Base-by-base conservation (phyloP, 2,888 invertebrate genomes). In the Polyommatus iphigenia region DNA sequence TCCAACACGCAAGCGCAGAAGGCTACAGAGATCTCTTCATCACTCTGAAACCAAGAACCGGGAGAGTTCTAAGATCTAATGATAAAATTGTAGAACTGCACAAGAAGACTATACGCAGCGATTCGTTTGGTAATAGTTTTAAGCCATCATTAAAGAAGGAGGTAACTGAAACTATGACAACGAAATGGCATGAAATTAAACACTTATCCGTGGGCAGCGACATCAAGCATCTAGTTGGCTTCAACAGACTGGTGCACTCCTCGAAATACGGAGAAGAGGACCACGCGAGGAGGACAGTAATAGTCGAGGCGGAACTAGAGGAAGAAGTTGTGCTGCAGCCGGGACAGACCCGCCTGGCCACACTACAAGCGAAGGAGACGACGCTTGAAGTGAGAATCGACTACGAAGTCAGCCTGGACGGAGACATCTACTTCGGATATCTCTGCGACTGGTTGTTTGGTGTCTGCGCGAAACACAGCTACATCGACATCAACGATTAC, bases 361-460 rank as follows among this genome's bases (percentile, higher is more conserved):
- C 32, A 32, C 71, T 71, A 7, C 15, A 71, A 18, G 71, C 36
- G 5, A 71, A 36, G 71, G 71, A 71, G 32, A 71, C 71, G n/a
- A 71, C 71, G n/a, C n/a, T 71, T n/a, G 71, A 71, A 71, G 71
- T 71, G 15, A 71, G 32, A 29, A 71, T 71, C 36, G 71, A 71
- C 32, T 71, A 71, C 36, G 71, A 71, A 71, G 71, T 71, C 15
- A 71, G 71, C 32, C 18, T 71, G 20, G 71, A 71, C 18, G 71
- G 71, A 71, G 71, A 71, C 18, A 32, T 71, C 36, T 18, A 32
- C 71, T 71, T 36, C 5, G 32, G 71, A 32, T 29, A 71, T 32
- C 36, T 71, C 7, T 71, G 71, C 32, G 13, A 18, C 36, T 71
- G 32, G 71, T 0, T 71, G 18, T 7, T 32, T 3, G 18, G 6